Evolutionary conservation across 2,888 invertebrate genomes (phyloP).

Genomic region (Apodemia hepburni): DNA sequence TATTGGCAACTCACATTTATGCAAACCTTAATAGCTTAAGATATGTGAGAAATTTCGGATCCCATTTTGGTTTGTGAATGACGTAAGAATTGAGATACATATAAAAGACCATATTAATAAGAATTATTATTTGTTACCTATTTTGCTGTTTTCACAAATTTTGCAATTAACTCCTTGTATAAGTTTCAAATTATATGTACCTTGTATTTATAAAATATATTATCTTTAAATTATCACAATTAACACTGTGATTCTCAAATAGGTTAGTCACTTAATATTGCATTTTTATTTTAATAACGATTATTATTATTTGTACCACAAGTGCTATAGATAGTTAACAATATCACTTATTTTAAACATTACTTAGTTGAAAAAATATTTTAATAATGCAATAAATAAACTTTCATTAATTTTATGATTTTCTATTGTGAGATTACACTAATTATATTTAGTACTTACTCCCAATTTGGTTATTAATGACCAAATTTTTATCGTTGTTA

Average conservation of each 20-base stretch:
- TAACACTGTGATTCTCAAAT: conserved; percentile 7
- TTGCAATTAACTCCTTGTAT: too few relatives aligned
- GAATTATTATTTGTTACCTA: too few relatives aligned
- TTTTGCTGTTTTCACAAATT: too few relatives aligned
- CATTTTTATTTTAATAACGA: conserved; percentile 7
- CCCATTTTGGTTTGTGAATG: too few relatives aligned
- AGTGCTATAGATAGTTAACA: not conserved
- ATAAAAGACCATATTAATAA: too few relatives aligned
- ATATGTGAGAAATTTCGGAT: too few relatives aligned
- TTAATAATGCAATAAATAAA: not conserved
- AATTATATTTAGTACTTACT: not conserved
- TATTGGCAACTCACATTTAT: too few relatives aligned
- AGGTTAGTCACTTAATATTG: not conserved
- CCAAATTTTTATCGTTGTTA: too few relatives aligned
- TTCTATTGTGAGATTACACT: conserved; percentile 4
- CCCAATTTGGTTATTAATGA: too few relatives aligned
- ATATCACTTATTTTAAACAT: not conserved
- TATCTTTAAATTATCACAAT: not conserved
- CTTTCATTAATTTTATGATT: not conserved
- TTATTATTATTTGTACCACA: not conserved
- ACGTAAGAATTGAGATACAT: too few relatives aligned
- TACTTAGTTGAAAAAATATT: not conserved
- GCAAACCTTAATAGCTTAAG: too few relatives aligned
- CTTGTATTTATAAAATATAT: not conserved
- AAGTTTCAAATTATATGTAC: too few relatives aligned